A percentile compares a stretch with the other conserved stretches of the same genome.
These are phyloP conservation scores for Palythoa grandiflora DNA, from an alignment of 92 coral and sea anemone species.

Conservation along the genomic window DNA sequence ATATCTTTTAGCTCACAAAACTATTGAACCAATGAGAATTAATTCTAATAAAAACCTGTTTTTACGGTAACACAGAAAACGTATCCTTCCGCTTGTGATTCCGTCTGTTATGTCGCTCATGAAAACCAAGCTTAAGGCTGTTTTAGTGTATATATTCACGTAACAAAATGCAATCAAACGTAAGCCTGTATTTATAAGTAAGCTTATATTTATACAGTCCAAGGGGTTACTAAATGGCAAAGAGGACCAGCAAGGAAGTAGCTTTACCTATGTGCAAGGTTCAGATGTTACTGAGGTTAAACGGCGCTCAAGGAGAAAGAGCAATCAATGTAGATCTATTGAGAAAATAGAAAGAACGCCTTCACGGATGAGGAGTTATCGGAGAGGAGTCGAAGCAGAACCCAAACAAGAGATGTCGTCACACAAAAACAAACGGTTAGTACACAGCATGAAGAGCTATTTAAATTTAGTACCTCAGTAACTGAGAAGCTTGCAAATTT, in stretches of 20 bases:
- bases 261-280: slow-evolving; percentile 20
- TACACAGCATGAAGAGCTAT: neutral
- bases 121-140: neutral
- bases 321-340: neutral
- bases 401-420: neutral
- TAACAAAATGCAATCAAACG: no score
- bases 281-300: neutral
- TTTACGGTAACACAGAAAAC: no score
- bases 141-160: no score
- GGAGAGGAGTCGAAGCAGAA: neutral
- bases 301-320: neutral
- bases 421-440: slow-evolving; percentile 36
- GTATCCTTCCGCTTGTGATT: no score
- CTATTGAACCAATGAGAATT: no score
- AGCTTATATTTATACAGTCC: neutral
- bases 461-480: neutral
- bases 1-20: no score
- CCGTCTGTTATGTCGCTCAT: no score
- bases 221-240: neutral
- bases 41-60: no score
- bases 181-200: no score
- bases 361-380: neutral
- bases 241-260: neutral
- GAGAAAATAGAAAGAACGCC: neutral
- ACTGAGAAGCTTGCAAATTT: no score